phyloP scores from a whole-genome alignment of 64 coral and sea anemone species.

The Montipora foliosa region DNA sequence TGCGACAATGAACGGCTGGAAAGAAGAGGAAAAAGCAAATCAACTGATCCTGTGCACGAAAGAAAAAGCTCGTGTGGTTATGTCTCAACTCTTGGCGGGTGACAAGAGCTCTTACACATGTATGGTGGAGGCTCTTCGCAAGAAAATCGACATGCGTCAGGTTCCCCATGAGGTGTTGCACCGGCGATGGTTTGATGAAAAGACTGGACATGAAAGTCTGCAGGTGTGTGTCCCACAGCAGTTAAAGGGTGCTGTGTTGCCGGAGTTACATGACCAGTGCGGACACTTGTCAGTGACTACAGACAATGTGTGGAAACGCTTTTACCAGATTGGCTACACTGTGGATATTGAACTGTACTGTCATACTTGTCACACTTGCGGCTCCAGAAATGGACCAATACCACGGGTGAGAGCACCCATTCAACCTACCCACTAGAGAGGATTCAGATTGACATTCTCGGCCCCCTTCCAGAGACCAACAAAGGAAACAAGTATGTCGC shows the following conservation, averaged over 20 bases:
- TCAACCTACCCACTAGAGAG: constrained; percentile 3
- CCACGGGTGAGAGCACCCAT: constrained; percentile 31
- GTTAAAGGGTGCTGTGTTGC: constrained; percentile 21
- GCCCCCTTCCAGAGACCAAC: constrained; percentile 24
- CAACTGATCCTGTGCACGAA: constrained; percentile 44
- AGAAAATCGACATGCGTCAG: constrained; percentile 45
- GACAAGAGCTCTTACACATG: constrained; percentile 29
- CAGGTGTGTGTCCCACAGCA: constrained; percentile 48
- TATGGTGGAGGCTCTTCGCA: constrained; percentile 42
- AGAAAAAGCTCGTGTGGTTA: constrained; percentile 9
- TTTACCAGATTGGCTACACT: constrained; percentile 44
- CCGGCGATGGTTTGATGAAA: constrained; percentile 33
- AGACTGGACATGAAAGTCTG: not conserved
- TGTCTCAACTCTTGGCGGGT: constrained; percentile 21
- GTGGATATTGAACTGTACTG: constrained; percentile 57
- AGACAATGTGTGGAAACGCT: constrained; percentile 48
- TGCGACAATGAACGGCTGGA: constrained; percentile 43
- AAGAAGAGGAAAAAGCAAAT: constrained; percentile 13
- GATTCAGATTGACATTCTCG: constrained; percentile 36
- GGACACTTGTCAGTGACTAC: constrained; percentile 42
- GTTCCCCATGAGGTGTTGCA: constrained; percentile 44
- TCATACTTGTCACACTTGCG: constrained; percentile 58
- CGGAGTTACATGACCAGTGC: constrained; percentile 57
- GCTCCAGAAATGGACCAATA: constrained; percentile 23
- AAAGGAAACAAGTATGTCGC: constrained; percentile 59